Evolutionary conservation across 2,113 vertebrate genomes (phyloP).

Genomic region (Oreocharis arfaki): DNA sequence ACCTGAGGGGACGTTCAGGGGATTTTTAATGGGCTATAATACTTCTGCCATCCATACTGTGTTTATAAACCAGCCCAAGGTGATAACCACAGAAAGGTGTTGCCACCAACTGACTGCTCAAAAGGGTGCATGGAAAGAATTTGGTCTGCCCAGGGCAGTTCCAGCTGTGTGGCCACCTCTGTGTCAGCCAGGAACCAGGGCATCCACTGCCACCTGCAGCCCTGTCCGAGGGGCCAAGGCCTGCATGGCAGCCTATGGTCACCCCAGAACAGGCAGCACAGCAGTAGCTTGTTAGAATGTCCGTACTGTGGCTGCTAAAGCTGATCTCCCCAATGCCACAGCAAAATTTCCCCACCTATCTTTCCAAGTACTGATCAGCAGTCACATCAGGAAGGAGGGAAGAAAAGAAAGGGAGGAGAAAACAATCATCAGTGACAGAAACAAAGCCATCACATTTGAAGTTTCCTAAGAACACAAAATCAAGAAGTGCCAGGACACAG

Average conservation of each 20-base stretch:
- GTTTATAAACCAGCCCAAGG: background rate
- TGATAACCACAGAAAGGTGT: background rate
- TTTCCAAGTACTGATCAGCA: background rate
- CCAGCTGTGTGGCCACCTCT: background rate
- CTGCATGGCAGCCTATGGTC: background rate
- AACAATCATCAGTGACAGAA: background rate
- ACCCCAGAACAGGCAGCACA: background rate
- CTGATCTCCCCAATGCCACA: background rate
- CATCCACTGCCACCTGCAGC: background rate
- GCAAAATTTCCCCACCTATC: background rate
- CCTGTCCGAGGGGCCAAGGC: accelerated
- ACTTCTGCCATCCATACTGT: background rate
- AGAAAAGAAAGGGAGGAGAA: background rate
- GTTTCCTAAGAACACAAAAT: background rate
- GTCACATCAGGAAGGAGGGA: background rate
- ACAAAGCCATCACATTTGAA: background rate
- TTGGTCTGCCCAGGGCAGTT: background rate
- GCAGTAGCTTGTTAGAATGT: no score
- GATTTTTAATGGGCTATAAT: background rate
- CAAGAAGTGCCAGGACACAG: background rate
- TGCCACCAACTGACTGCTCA: background rate
- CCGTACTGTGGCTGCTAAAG: accelerated
- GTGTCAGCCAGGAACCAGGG: background rate
- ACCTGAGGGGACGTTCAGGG: background rate
- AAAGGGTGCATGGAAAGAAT: background rate